These are phyloP conservation scores for Etheostoma spectabile DNA, from an alignment of 2,113 vertebrate genomes.

Conservation along the genomic window DNA sequence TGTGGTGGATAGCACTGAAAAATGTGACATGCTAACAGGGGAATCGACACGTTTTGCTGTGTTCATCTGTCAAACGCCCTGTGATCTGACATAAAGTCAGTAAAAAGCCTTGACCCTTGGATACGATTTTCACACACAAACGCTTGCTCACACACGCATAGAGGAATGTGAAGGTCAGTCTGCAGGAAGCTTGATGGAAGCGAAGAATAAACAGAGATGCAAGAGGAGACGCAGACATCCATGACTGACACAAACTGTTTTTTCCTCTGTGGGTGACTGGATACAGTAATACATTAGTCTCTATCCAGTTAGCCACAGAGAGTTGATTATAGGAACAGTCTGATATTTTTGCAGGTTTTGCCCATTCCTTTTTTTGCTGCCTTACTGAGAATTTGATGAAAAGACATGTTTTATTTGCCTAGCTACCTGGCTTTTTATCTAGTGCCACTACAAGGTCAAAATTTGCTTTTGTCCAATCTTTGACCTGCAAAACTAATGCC, in stretches of 20 bases:
- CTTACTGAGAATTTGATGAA: constrained; percentile 8
- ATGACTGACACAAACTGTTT: constrained; percentile 43
- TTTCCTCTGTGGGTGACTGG: constrained; percentile 38
- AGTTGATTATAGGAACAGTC: constrained; percentile 45
- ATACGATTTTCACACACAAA: constrained; percentile 53
- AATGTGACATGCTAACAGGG: constrained; percentile 3
- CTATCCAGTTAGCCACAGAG: constrained; percentile 41
- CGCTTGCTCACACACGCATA: constrained; percentile 33
- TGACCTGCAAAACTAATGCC: not conserved
- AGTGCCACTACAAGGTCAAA: not conserved
- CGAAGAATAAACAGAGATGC: not conserved
- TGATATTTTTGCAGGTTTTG: constrained; percentile 25
- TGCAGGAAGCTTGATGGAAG: constrained; percentile 18
- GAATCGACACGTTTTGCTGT: constrained; percentile 27
- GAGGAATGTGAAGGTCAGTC: constrained; percentile 61
- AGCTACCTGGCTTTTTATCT: not conserved
- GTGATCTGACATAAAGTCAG: constrained; percentile 54
- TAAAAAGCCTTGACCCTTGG: constrained; percentile 61
- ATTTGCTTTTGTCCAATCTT: not conserved
- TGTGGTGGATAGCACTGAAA: not conserved
- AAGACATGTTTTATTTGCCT: not conserved
- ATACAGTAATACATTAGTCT: constrained; percentile 33
- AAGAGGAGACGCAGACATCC: constrained; percentile 31
- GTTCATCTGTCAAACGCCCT: constrained; percentile 59
- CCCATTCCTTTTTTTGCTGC: not conserved